These are phyloP conservation scores for Leucophora obtusa DNA, from an alignment of 2,888 invertebrate species.

Conservation along the genomic window DNA sequence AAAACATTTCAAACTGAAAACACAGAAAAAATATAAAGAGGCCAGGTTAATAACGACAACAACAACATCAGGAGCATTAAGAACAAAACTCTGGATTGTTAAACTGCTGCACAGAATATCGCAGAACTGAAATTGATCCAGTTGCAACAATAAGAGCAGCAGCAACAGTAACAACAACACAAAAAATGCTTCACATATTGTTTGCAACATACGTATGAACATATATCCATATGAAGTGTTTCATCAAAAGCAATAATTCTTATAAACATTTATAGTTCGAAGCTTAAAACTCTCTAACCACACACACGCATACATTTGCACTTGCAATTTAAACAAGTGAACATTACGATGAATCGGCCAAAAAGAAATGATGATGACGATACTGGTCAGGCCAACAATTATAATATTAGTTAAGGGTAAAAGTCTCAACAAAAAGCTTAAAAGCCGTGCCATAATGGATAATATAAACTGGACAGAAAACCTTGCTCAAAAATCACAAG, in stretches of 20 bases:
- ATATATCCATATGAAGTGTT: constrained; percentile 68
- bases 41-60: constrained; percentile 61
- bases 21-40: constrained; percentile 46
- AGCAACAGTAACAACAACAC: constrained; percentile 25
- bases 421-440: too few species aligned
- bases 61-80: constrained; percentile 53
- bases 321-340: constrained; percentile 47
- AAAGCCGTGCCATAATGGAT: too few species aligned
- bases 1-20: constrained; percentile 47
- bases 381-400: constrained; percentile 6
- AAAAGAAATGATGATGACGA: constrained; percentile 38
- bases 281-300: constrained; percentile 38
- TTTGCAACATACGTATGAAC: constrained; percentile 27
- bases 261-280: constrained; percentile 65
- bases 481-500: too few species aligned
- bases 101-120: constrained; percentile 51
- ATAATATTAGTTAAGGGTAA: constrained; percentile 11
- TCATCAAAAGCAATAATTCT: constrained; percentile 75
- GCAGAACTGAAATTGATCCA: constrained; percentile 75
- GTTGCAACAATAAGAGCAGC: constrained; percentile 70
- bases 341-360: constrained; percentile 23
- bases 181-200: constrained; percentile 40
- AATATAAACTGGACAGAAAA: too few species aligned
- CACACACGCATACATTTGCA: constrained; percentile 24
- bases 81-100: constrained; percentile 41